Percentiles rank a stretch among this genome's conserved stretches.
Conservation (phyloP, 1,140 invertebrate species). For the Triops cancriformis region DNA sequence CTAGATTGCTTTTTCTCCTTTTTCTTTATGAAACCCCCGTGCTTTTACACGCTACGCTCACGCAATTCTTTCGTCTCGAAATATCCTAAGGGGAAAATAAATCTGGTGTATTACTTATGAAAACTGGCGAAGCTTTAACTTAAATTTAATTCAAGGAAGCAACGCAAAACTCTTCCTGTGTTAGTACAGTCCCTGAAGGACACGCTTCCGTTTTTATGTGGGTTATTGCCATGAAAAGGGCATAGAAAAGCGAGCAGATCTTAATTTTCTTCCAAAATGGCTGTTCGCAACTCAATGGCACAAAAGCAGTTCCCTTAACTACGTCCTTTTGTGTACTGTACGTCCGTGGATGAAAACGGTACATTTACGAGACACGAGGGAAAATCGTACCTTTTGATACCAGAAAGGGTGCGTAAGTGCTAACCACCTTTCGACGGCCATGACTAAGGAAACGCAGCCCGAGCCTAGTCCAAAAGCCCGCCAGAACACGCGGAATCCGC, state of each 20-base stretch:
- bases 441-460: slow-evolving; percentile 74
- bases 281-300: too few species aligned
- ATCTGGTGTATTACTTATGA: not conserved
- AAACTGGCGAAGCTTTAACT: not conserved
- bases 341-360: not conserved
- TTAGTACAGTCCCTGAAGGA: not conserved
- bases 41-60: not conserved
- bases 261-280: not conserved
- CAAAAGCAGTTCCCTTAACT: not conserved
- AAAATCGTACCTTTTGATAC: slow-evolving; percentile 65
- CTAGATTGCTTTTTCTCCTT: not conserved
- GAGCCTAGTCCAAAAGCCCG: slow-evolving; percentile 73
- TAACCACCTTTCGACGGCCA: slow-evolving; percentile 75
- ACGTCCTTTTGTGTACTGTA: not conserved
- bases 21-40: not conserved
- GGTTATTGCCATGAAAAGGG: not conserved
- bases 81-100: not conserved
- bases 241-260: not conserved
- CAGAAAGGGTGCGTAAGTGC: slow-evolving; percentile 76
- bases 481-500: slow-evolving; percentile 60
- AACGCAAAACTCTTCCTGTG: not conserved
- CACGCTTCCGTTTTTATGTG: not conserved
- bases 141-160: not conserved
- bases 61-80: not conserved
- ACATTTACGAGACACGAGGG: not conserved